These are phyloP conservation scores for Tetramorium bicarinatum DNA, from an alignment of 2,888 invertebrate genomes.

Conservation along the genomic window DNA sequence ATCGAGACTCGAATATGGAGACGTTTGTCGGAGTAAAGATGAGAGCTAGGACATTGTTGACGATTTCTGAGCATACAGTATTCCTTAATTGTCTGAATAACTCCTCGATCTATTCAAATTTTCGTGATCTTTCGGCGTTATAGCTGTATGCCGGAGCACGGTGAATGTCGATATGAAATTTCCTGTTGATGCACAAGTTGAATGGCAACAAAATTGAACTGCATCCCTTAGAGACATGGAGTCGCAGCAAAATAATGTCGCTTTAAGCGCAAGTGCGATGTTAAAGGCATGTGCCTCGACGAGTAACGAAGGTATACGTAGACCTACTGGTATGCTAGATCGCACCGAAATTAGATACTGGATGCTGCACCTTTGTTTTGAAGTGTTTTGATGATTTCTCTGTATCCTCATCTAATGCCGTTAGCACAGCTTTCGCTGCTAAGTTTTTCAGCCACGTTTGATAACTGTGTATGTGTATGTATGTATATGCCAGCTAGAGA, in stretches of 20 bases:
- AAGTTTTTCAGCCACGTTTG: neutral
- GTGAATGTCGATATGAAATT: neutral
- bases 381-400: conserved; percentile 41
- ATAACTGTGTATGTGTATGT: neutral
- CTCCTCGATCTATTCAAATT: conserved; percentile 2
- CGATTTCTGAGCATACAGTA: neutral
- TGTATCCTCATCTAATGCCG: conserved; percentile 28
- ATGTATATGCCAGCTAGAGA: neutral
- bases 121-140: neutral
- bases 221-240: conserved; percentile 60
- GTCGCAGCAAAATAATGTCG: conserved; percentile 34
- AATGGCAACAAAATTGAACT: neutral
- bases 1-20: neutral
- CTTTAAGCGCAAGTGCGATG: conserved; percentile 50
- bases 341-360: conserved; percentile 44
- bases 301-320: conserved; percentile 60
- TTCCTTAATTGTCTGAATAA: neutral
- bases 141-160: neutral
- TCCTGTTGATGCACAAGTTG: neutral
- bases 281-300: conserved; percentile 53
- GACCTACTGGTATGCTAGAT: conserved; percentile 36
- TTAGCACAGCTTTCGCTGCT: conserved; percentile 18
- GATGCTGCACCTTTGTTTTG: conserved; percentile 51
- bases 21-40: neutral
- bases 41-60: neutral